phyloP scores from a whole-genome alignment of 2,113 vertebrate genomes.

The Circaetus cinerascens region DNA sequence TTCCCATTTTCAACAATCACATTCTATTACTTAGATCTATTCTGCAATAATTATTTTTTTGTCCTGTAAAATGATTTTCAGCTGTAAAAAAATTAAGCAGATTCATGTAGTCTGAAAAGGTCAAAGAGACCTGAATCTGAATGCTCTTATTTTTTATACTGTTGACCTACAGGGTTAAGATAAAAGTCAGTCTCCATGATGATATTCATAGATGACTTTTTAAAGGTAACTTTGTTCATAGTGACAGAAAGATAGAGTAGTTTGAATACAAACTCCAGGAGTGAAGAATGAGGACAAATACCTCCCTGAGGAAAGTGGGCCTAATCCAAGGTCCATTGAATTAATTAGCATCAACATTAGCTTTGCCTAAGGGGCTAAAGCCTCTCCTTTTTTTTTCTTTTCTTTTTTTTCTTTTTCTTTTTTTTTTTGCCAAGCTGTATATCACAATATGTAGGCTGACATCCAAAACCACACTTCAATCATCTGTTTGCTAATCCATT shows the following conservation, averaged over 20 bases:
- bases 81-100: conserved; percentile 32
- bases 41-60: background rate
- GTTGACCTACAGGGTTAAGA: conserved; percentile 57
- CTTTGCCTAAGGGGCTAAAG: background rate
- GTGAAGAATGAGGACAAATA: conserved; percentile 47
- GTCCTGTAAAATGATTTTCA: conserved; percentile 16
- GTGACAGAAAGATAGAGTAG: conserved; percentile 17
- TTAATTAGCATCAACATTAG: conserved; percentile 36
- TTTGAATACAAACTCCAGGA: conserved; percentile 21
- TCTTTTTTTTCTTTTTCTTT: background rate
- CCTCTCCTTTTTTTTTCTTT: background rate
- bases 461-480: background rate
- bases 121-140: conserved; percentile 30
- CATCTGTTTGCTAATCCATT: background rate
- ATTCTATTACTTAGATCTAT: conserved; percentile 10
- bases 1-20: background rate
- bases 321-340: conserved; percentile 39
- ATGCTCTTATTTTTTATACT: conserved; percentile 54
- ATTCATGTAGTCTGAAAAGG: conserved; percentile 52
- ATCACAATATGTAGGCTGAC: background rate
- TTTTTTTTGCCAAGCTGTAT: background rate
- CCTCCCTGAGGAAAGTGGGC: conserved; percentile 21
- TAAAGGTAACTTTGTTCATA: conserved; percentile 61
- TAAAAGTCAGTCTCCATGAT: conserved; percentile 55
- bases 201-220: conserved; percentile 64